Percentiles rank a stretch among this genome's conserved stretches.
phyloP scores from a whole-genome alignment of 2,113 vertebrate genomes.

The Coptodon rendalli region DNA sequence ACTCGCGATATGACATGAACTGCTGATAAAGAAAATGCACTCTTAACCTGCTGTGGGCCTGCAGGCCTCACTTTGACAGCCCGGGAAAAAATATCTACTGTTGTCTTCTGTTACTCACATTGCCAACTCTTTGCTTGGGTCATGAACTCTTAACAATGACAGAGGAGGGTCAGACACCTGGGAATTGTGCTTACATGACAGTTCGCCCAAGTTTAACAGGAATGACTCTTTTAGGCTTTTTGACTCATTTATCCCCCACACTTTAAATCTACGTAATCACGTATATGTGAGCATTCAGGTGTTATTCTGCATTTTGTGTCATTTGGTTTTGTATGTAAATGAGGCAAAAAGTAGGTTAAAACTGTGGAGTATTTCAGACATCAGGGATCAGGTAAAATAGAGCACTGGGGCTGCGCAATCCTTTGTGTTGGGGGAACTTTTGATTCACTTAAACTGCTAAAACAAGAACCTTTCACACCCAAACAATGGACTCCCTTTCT shows the following conservation, averaged over 20 bases:
- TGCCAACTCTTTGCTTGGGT: background rate
- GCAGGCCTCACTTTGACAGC: background rate
- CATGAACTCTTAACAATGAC: background rate
- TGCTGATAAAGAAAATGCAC: background rate
- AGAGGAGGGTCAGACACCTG: background rate
- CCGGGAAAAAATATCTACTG: background rate
- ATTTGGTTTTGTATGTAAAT: background rate
- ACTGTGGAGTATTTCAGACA: background rate
- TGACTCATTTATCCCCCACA: background rate
- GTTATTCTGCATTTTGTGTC: background rate
- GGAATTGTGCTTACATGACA: background rate
- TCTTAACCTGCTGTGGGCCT: background rate
- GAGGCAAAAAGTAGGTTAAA: background rate
- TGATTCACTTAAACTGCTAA: constrained; percentile 62
- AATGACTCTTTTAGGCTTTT: background rate
- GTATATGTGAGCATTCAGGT: background rate
- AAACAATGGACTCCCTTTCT: constrained; percentile 58
- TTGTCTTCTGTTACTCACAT: background rate
- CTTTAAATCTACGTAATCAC: background rate
- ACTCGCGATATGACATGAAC: background rate
- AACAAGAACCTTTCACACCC: constrained; percentile 63
- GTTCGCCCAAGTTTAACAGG: background rate
- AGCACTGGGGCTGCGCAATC: constrained; percentile 12
- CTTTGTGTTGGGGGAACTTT: constrained; percentile 55
- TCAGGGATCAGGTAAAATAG: constrained; percentile 30